phyloP scores from a whole-genome alignment of 2,797 vertebrate genomes.

The Parambassis ranga region DNA sequence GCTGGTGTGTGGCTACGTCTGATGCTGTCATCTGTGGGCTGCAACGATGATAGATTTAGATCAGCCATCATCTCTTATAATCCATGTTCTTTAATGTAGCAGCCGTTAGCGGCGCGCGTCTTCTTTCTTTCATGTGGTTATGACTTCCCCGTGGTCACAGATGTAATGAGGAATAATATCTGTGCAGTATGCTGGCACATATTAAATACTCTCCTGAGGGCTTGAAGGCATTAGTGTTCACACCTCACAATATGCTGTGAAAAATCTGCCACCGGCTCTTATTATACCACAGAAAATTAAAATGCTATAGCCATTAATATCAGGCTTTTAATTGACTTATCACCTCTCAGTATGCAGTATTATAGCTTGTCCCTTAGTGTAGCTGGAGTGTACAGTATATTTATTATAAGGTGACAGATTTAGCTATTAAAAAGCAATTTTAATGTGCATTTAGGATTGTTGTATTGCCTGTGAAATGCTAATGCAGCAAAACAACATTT shows the following conservation, averaged over 20 bases:
- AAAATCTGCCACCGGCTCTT: conserved; percentile 30
- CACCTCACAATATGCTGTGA: conserved; percentile 43
- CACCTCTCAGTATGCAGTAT: background rate
- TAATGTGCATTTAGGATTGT: too few species aligned
- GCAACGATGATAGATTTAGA: conserved; percentile 56
- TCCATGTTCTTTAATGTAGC: conserved; percentile 47
- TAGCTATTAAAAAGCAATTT: too few species aligned
- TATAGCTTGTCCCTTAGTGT: background rate
- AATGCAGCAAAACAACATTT: too few species aligned
- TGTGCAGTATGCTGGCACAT: conserved; percentile 44
- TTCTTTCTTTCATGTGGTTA: conserved; percentile 39
- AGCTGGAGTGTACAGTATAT: background rate
- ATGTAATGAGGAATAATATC: conserved; percentile 62
- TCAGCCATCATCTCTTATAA: conserved; percentile 38
- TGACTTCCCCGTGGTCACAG: conserved; percentile 50
- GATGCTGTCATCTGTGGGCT: conserved; percentile 42
- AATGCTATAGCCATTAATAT: conserved; percentile 26
- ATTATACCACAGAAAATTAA: conserved; percentile 24
- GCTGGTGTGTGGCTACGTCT: conserved; percentile 39
- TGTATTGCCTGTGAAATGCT: too few species aligned
- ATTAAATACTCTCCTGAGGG: conserved; percentile 51
- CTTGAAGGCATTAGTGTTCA: conserved; percentile 54
- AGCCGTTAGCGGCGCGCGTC: conserved; percentile 1
- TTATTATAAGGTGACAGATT: background rate
- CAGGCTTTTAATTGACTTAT: conserved; percentile 23